Evolutionary conservation across 2,888 invertebrate species (phyloP).

Genomic region (Calephelis perditalis): DNA sequence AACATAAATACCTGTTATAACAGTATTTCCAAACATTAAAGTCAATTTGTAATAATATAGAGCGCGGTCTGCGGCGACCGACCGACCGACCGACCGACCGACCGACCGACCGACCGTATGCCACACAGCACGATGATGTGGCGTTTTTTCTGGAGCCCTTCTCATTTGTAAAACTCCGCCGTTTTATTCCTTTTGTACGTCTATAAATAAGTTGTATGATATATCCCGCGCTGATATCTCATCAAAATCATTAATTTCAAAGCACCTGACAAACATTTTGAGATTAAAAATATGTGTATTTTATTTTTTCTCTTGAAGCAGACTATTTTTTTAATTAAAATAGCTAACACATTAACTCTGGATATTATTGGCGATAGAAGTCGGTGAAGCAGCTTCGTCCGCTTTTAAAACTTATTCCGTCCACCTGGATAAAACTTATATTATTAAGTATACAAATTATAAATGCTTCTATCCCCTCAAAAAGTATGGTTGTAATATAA

Average conservation of each 20-base stretch:
- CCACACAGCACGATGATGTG: constrained; percentile 57
- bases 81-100: constrained; percentile 27
- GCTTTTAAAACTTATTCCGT: too few species aligned
- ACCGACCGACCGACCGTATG: constrained; percentile 29
- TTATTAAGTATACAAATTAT: too few species aligned
- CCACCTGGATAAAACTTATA: too few species aligned
- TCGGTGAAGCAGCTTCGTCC: too few species aligned
- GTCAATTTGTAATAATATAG: constrained; percentile 45
- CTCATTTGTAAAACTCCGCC: constrained; percentile 45
- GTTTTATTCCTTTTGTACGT: constrained; percentile 48
- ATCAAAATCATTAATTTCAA: not conserved
- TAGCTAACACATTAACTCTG: too few species aligned
- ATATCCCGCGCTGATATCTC: constrained; percentile 42
- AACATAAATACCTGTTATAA: constrained; percentile 22
- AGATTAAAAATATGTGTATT: too few species aligned
- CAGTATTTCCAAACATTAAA: constrained; percentile 43
- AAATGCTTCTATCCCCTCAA: too few species aligned
- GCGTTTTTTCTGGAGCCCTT: constrained; percentile 47
- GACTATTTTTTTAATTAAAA: constrained; percentile 22
- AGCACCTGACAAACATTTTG: constrained; percentile 14
- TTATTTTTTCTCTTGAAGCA: too few species aligned
- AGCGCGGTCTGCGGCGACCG: constrained; percentile 45
- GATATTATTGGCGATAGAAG: too few species aligned
- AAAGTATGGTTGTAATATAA: too few species aligned
- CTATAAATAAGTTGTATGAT: constrained; percentile 55